Evolutionary conservation across 2,797 vertebrate species (phyloP).

Genomic region (Podarcis lilfordi): DNA sequence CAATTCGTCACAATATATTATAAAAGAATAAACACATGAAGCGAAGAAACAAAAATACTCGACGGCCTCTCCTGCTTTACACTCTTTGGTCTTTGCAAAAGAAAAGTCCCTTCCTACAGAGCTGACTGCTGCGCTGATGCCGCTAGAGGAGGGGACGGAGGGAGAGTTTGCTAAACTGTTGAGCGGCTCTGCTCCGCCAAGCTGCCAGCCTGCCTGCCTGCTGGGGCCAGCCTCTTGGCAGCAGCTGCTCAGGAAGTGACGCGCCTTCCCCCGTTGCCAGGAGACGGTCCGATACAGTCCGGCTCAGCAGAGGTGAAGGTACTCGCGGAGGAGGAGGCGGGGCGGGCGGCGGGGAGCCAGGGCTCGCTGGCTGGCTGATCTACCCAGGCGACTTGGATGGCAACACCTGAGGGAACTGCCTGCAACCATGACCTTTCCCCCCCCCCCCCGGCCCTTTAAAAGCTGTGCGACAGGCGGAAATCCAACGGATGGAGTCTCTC

Average conservation of each 20-base stretch:
- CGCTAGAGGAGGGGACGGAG: background rate
- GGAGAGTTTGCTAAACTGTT: conserved; percentile 9
- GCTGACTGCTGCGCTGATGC: background rate
- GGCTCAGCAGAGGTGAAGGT: conserved; percentile 16
- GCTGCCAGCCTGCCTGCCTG: conserved; percentile 7
- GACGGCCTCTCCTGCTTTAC: background rate
- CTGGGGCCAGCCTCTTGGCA: conserved; percentile 30
- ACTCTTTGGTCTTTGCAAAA: background rate
- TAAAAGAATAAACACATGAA: too few species aligned
- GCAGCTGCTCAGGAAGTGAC: conserved; percentile 78
- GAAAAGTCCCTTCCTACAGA: background rate
- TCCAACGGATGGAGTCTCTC: background rate
- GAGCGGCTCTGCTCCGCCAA: conserved; percentile 46
- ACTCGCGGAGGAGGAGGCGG: background rate
- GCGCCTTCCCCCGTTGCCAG: conserved; percentile 70
- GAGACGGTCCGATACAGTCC: conserved; percentile 76
- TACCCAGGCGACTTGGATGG: background rate
- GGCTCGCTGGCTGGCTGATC: background rate
- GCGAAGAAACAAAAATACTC: too few species aligned
- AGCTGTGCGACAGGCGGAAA: background rate
- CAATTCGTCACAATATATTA: too few species aligned
- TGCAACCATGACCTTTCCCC: background rate
- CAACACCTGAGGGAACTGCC: background rate
- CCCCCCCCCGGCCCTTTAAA: background rate
- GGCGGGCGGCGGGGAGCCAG: background rate